Evolutionary conservation across 2,888 invertebrate genomes (phyloP).

Genomic region (Hofmannophila pseudospretella): DNA sequence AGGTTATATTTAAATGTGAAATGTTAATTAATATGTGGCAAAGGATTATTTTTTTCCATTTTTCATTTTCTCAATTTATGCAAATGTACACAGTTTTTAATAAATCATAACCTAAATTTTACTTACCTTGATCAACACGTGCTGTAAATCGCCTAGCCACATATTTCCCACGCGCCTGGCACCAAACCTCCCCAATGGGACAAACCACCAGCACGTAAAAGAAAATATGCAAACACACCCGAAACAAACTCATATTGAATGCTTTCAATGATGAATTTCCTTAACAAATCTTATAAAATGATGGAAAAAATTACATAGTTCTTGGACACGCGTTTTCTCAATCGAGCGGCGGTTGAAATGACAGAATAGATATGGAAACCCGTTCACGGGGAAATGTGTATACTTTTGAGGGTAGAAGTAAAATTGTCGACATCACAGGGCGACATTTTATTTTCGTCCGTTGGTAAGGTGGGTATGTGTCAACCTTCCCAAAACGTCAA

Average conservation of each 20-base stretch:
- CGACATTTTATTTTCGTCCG: too few species aligned
- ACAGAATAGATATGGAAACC: slow-evolving; percentile 4
- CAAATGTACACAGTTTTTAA: too few species aligned
- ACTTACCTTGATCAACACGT: background rate
- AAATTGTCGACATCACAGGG: background rate
- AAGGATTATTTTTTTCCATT: too few species aligned
- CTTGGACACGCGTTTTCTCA: background rate
- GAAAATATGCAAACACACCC: slow-evolving; percentile 25
- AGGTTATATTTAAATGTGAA: too few species aligned
- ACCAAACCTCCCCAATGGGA: slow-evolving; percentile 23
- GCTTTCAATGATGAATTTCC: background rate
- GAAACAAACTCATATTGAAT: slow-evolving; percentile 8
- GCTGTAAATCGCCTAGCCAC: background rate
- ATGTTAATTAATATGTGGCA: too few species aligned
- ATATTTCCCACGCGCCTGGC: slow-evolving; percentile 13
- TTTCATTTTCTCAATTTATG: too few species aligned
- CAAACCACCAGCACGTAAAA: slow-evolving; percentile 38
- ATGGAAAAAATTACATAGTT: slow-evolving; percentile 5
- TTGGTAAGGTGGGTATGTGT: too few species aligned
- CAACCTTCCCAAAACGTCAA: too few species aligned
- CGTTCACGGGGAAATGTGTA: too few species aligned
- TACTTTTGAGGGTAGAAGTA: background rate
- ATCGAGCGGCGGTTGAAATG: slow-evolving; percentile 19
- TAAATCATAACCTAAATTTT: too few species aligned
- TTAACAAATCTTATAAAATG: background rate